Evolutionary conservation across 2,888 invertebrate species (phyloP), one percentile per base, ranked within the genome.

Genomic region (Tetropium fuscum): DNA sequence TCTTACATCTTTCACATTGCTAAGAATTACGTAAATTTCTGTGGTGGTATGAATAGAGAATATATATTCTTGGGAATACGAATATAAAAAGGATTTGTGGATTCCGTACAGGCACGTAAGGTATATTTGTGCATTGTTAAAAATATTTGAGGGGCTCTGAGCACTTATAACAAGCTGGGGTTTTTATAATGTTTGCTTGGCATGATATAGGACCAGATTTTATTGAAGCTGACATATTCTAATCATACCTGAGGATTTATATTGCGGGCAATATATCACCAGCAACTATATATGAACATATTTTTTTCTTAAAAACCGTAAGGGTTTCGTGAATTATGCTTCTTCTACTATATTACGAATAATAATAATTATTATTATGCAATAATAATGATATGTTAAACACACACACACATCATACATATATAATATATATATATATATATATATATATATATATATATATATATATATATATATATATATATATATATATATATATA

Each of bases 141-240:
- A 40, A 40, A 51, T 51, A 51, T 38, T 51, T 51, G 27, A 40
- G 40, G 22, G 16, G 55, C 55, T 55, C 45, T 55, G 36, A 30
- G 36, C 55, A 47, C 55, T 55, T 55, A 43, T 55, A 55, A 55
- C 55, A 55, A 55, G 55, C 55, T 22, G 36, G 38, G 55, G 45
- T 55, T 30, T 55, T 27, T 22, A 30, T 55, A 53, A 55, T 25
- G 55, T 45, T 45, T 45, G 55, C 45, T 43, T 18, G 45, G 30
- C 32, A 55, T 55, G 55, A 55, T 55, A 45, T 55, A 55, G 18
- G 55, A 19, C 22, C 32, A 40, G 55, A 44, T 55, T 55, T 34
- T 47, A 55, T 55, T 55, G 43, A 40, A 45, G 44, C 34, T 55
- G 45, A 55, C 45, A 36, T 47, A 47, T 55, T 55, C 30, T 57